These are phyloP conservation scores for Gastracanthus pulcherrimus DNA, from an alignment of 2,888 invertebrate species.

Conservation along the genomic window DNA sequence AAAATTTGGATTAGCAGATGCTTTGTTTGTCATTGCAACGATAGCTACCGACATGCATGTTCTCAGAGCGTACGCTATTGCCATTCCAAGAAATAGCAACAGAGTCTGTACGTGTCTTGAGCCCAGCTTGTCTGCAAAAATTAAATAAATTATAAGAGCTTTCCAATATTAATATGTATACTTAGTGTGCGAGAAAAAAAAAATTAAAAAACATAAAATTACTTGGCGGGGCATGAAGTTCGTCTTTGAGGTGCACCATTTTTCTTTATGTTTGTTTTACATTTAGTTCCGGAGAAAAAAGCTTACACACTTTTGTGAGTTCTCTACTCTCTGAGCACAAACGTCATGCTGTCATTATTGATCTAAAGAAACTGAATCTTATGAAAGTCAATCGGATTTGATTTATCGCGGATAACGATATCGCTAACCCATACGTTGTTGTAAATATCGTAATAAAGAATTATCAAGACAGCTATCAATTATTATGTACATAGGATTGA, in stretches of 20 bases:
- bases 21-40: slow-evolving; percentile 77
- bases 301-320: not conserved
- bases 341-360: slow-evolving; percentile 7
- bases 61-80: slow-evolving; percentile 79
- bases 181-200: not conserved
- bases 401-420: slow-evolving; percentile 21
- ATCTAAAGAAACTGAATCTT: not conserved
- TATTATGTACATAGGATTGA: not conserved
- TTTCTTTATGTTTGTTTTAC: not conserved
- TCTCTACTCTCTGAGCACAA: not conserved
- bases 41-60: slow-evolving; percentile 80
- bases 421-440: slow-evolving; percentile 1
- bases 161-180: not conserved
- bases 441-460: slow-evolving; percentile 17
- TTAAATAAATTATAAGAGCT: not conserved
- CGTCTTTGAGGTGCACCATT: not conserved
- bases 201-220: not conserved
- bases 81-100: slow-evolving; percentile 79
- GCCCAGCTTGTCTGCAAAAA: slow-evolving; percentile 71
- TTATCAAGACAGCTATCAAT: not conserved
- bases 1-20: slow-evolving; percentile 21
- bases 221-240: not conserved
- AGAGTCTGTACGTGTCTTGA: slow-evolving; percentile 80
- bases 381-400: slow-evolving; percentile 5
- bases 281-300: not conserved